Conservation (phyloP, 2,797 vertebrate genomes). For the Urocyon cinereoargenteus region DNA sequence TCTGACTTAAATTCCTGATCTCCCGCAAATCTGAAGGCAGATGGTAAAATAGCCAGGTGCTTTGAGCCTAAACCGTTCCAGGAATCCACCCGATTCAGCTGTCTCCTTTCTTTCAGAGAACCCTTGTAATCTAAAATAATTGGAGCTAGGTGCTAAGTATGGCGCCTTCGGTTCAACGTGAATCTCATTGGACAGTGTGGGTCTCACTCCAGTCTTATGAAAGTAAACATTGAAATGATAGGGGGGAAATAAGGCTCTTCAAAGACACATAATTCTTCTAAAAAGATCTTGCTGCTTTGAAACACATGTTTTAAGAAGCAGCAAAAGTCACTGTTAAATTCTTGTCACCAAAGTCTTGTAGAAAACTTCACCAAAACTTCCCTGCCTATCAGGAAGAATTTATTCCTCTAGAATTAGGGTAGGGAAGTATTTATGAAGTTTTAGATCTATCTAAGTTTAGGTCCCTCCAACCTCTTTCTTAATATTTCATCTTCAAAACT, state of each 20-base stretch:
- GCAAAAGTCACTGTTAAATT: slow-evolving; percentile 16
- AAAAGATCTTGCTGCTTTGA: background rate
- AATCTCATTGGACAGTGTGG: background rate
- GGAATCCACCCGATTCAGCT: slow-evolving; percentile 28
- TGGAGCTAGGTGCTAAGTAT: slow-evolving; percentile 6
- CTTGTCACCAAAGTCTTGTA: slow-evolving; percentile 35
- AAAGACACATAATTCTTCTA: background rate
- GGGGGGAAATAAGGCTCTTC: background rate
- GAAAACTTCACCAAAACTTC: slow-evolving; percentile 30
- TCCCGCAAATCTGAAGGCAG: background rate
- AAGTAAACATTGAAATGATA: slow-evolving; percentile 25
- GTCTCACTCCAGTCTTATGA: background rate
- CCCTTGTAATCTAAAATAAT: slow-evolving; percentile 3
- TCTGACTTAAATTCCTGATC: background rate
- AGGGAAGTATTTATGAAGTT: slow-evolving; percentile 50
- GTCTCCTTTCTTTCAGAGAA: background rate
- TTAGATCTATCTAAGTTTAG: slow-evolving; percentile 56
- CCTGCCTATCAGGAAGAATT: slow-evolving; percentile 39
- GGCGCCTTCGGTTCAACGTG: background rate
- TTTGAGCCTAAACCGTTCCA: background rate
- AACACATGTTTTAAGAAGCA: slow-evolving; percentile 27
- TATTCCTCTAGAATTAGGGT: slow-evolving; percentile 35
- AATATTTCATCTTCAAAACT: slow-evolving; percentile 67
- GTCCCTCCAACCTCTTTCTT: slow-evolving; percentile 60
- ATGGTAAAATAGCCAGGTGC: background rate